phyloP scores from a whole-genome alignment of 2,888 invertebrate species.

The Apodemia duryi region DNA sequence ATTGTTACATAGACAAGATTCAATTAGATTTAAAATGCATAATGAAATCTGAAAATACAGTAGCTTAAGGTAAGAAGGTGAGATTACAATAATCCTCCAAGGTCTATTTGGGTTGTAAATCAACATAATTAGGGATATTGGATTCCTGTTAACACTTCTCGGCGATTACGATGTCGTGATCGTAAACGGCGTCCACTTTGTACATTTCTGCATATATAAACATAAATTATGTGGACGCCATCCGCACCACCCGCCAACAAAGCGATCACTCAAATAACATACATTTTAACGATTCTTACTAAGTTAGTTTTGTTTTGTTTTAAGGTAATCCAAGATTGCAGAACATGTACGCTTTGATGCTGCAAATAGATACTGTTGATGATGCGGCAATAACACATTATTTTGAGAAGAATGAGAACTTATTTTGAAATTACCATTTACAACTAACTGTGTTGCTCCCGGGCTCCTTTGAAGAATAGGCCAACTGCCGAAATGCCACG shows the following conservation, averaged over 20 bases:
- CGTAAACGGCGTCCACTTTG: constrained; percentile 37
- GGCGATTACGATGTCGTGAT: constrained; percentile 41
- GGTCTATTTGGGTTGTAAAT: constrained; percentile 43
- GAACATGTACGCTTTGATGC: too few species aligned
- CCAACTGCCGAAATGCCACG: too few species aligned
- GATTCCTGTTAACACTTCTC: constrained; percentile 49
- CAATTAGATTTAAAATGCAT: too few species aligned
- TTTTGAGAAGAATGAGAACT: too few species aligned
- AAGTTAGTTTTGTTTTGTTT: too few species aligned
- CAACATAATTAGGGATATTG: constrained; percentile 49
- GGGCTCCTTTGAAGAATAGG: too few species aligned
- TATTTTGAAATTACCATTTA: too few species aligned
- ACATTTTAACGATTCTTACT: neutral
- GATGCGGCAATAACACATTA: too few species aligned
- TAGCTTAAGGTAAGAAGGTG: neutral
- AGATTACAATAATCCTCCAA: constrained; percentile 2
- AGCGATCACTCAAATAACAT: constrained; percentile 1
- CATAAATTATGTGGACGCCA: constrained; percentile 40
- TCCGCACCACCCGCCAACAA: constrained; percentile 8
- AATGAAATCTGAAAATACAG: neutral
- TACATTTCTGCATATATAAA: constrained; percentile 48
- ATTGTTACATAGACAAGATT: too few species aligned
- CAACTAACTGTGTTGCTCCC: too few species aligned
- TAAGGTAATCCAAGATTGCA: too few species aligned
- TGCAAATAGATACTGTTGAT: too few species aligned